Evolutionary conservation across 2,113 vertebrate genomes (phyloP).

Genomic region (Oncorhynchus nerka): DNA sequence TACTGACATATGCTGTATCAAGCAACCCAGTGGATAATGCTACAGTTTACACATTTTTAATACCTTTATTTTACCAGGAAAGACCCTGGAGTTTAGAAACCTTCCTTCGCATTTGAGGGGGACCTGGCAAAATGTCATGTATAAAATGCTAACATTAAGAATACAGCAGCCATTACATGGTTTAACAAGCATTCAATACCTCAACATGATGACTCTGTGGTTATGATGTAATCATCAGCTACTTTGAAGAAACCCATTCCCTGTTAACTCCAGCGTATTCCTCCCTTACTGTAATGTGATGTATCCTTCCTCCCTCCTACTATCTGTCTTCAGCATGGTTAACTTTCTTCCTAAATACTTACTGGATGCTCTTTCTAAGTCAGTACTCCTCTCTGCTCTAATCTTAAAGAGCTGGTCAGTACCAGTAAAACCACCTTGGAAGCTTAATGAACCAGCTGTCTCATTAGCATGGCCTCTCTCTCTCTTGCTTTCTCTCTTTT

Average conservation of each 20-base stretch:
- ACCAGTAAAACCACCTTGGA: not conserved
- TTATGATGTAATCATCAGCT: constrained; percentile 23
- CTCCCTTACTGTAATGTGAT: not conserved
- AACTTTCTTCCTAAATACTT: not conserved
- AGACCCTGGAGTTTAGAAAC: not conserved
- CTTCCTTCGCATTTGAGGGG: not conserved
- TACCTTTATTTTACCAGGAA: not conserved
- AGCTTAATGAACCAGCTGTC: constrained; percentile 97
- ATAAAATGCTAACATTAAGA: not conserved
- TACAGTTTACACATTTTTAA: no score
- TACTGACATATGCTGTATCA: no score
- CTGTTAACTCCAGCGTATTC: not conserved
- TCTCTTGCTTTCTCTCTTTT: no score
- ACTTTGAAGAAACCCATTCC: not conserved
- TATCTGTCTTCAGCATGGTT: not conserved
- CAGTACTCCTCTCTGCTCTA: not conserved
- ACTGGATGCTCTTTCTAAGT: not conserved
- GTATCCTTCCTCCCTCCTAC: not conserved
- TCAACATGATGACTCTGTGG: constrained; percentile 22
- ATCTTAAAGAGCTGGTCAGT: not conserved
- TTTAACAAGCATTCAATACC: constrained; percentile 61
- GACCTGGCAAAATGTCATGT: not conserved
- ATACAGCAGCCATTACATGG: constrained; percentile 48
- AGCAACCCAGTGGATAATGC: no score
- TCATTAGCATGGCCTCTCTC: constrained; percentile 88